A percentile compares a stretch with the other conserved stretches of the same genome.
phyloP scores from a whole-genome alignment of 1,140 invertebrate species.

The Drosophila kurseongensis region DNA sequence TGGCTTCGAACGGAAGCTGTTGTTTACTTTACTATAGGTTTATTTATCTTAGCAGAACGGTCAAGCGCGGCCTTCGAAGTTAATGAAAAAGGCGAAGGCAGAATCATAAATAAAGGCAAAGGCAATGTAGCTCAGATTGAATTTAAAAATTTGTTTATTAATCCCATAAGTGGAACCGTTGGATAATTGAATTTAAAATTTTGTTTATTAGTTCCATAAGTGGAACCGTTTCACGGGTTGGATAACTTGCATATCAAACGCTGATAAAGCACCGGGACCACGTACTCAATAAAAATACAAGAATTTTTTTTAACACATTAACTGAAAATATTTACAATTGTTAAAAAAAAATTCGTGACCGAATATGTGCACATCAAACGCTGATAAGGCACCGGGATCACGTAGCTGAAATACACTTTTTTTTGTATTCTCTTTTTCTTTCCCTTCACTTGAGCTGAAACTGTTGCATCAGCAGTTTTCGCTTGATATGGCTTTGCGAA shows the following conservation, averaged over 20 bases:
- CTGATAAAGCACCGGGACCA: slow-evolving; percentile 1
- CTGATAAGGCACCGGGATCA: slow-evolving; percentile 3
- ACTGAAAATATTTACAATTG: not conserved
- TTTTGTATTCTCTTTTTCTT: not conserved
- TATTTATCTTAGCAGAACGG: no score
- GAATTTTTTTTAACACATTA: not conserved
- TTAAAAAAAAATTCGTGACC: not conserved
- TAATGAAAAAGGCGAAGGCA: no score
- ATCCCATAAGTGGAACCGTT: no score
- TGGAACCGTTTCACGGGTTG: no score
- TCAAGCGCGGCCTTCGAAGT: no score
- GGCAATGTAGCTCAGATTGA: no score
- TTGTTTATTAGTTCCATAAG: no score
- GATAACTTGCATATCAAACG: not conserved
- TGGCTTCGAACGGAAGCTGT: no score
- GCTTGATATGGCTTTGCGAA: not conserved
- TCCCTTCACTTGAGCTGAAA: not conserved
- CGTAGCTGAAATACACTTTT: not conserved
- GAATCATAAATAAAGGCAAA: no score
- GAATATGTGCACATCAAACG: slow-evolving; percentile 5
- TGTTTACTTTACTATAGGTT: no score
- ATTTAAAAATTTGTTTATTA: no score
- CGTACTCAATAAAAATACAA: not conserved
- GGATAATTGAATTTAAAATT: no score
- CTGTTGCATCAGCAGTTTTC: not conserved